A percentile compares a stretch with the other conserved stretches of the same genome.
These are phyloP conservation scores for Oncorhynchus keta DNA, from an alignment of 2,113 vertebrate species.

Conservation along the genomic window DNA sequence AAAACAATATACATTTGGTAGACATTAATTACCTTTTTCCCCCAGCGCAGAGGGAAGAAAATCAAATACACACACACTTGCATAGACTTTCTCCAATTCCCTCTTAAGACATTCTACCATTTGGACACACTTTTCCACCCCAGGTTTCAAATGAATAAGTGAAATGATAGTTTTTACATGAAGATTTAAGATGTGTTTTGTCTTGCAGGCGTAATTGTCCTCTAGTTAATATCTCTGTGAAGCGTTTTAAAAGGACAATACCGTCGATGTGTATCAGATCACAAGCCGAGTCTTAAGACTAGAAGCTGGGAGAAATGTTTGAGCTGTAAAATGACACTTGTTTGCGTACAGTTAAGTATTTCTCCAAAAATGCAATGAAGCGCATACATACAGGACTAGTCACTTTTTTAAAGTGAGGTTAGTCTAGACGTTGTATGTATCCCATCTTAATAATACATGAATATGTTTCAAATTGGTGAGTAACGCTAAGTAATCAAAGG, in stretches of 20 bases:
- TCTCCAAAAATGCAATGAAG: background rate
- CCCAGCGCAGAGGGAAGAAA: conserved; percentile 30
- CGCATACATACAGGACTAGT: too few relatives aligned
- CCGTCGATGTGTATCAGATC: conserved; percentile 47
- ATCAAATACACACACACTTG: conserved; percentile 38
- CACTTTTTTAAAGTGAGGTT: too few relatives aligned
- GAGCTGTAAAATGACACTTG: conserved; percentile 47
- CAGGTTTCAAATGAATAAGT: conserved; percentile 28
- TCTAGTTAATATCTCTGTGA: conserved; percentile 35
- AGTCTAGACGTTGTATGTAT: too few relatives aligned
- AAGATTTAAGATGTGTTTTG: conserved; percentile 44
- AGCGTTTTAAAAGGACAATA: conserved; percentile 11
- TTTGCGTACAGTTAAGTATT: background rate
- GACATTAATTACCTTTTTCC: conserved; percentile 59
- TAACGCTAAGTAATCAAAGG: background rate
- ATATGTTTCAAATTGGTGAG: too few relatives aligned
- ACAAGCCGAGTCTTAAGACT: conserved; percentile 29
- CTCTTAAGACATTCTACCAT: background rate
- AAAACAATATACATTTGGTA: conserved; percentile 66
- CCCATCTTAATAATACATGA: too few relatives aligned
- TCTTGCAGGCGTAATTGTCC: conserved; percentile 17
- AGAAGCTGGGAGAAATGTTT: conserved; percentile 39
- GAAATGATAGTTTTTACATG: conserved; percentile 46
- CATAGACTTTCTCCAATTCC: background rate
- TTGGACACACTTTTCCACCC: background rate